Base-by-base conservation (phyloP, 2,797 vertebrate species). In the Discoglossus pictus region DNA sequence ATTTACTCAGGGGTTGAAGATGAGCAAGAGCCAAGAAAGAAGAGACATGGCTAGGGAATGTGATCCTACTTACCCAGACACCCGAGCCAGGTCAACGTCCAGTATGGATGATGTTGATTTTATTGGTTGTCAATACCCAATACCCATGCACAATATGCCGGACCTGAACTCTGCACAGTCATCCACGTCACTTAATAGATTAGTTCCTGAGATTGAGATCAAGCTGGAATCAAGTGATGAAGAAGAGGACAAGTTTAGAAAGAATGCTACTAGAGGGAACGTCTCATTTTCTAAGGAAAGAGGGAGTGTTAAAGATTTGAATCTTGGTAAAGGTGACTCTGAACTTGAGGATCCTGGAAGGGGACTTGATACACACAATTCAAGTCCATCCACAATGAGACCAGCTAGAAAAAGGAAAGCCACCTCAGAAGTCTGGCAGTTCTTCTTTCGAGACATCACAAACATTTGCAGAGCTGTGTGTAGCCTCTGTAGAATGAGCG, bases 361-460 rank as follows among this genome's bases (percentile, higher is more conserved):
- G 25, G 40, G 8, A 17, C 1, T 25, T 21, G 20, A 2, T 18
- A 1, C 20, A 18, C 54, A 31, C n/a, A 23, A 17, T 24, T 13
- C 23, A 0, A 7, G 1, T 1, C 5, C 25, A n/a, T 21, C 1
- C 3, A 4, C 3, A 0, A 5, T 35, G 5, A 56, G 58, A 6
- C 66, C 66, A 13, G 46, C 20, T n/a, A 61, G 55, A 35, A 63
- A 53, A 39, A 65, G 61, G 20, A 65, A 59, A 50, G 12, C 54
- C n/a, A 7, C 5, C 51, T 66, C 63, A 0, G 63, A 61, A 13
- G 70, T 64, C 3, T 73, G 72, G 72, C 46, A 68, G 20, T 68
- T 68, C 7, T 73, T 73, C 9, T 44, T 8, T 17, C 23, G 46
- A 0, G 38, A 53, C 10, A 24, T 31, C 5, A 24, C 21, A 2